Evolutionary conservation across 1,140 invertebrate species (phyloP), one percentile per base, ranked within the genome.

Genomic region (Eupeodes corollae): DNA sequence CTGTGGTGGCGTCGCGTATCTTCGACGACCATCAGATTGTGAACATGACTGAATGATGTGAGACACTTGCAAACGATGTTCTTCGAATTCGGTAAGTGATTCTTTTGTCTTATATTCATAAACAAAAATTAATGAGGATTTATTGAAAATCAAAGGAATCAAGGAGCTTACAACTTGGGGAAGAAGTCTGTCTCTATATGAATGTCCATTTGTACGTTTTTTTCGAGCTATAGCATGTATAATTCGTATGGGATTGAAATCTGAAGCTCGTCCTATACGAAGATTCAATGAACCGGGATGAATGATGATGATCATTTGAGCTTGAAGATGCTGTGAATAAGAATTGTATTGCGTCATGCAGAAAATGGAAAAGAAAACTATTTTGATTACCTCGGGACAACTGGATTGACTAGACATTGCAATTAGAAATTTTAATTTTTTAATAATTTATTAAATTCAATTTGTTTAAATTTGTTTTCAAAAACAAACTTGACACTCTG

Each of bases 241-340:
- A 38, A 93, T 73, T 12, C 81, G 86, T 35, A 84, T 73, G 30
- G 92, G 92, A 65, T 87, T 82, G 2, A 90, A 70, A 70, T 96
- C 91, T 1, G 88, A 89, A 8, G 91, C 91, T 61, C 87, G 70
- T 3, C 91, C 91, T 58, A 97, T 89, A 42, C 89, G 71, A 13
- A 97, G 73, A 63, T 91, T 84, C 41, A 86, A 77, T 0, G 92
- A 96, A 9, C 93, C 93, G 44, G 92, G 91, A 67, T 97, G 91
- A 41, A 97, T 91, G n/a, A 96, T 83, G 37, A 97, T 84, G 30
- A 91, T 84, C 26, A 82, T 82, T 55, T 86, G 83, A 1, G 84
- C 65, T 34, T 63, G 61, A 37, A 63, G 6, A 14, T 41, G 38
- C 39, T 42, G 38, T 3, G 8, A 30, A n/a, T 1, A 16, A 14